Percentiles rank a stretch among this genome's conserved stretches.
These are phyloP conservation scores for Arion vulgaris DNA, from an alignment of 1,140 invertebrate genomes.

Conservation along the genomic window DNA sequence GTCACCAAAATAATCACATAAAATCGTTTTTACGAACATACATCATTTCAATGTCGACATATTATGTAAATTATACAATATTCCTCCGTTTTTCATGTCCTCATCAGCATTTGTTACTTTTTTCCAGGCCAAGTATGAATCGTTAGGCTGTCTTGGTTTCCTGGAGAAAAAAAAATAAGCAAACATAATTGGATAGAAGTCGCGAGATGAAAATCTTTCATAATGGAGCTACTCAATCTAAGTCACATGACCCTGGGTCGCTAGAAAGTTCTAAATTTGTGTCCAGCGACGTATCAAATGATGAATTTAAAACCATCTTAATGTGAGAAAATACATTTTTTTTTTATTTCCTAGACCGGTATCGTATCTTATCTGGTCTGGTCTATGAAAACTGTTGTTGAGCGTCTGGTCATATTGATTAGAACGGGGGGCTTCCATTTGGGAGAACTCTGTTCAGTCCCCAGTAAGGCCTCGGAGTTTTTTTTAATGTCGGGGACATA, in stretches of 20 bases:
- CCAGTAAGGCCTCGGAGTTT: too few relatives aligned
- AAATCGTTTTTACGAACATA: neutral
- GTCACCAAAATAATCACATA: too few relatives aligned
- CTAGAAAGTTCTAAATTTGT: neutral
- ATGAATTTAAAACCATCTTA: neutral
- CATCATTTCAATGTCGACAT: neutral
- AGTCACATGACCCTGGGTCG: neutral
- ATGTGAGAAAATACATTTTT: neutral
- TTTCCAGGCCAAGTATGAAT: neutral
- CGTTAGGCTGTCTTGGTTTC: neutral
- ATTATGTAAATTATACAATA: neutral
- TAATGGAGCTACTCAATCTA: neutral
- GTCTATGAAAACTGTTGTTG: neutral
- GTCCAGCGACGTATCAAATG: neutral
- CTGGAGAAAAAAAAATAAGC: neutral
- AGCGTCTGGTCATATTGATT: neutral
- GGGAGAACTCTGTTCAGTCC: too few relatives aligned
- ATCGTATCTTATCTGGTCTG: neutral
- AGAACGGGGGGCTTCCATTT: too few relatives aligned
- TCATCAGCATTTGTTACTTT: neutral
- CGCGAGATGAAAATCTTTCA: neutral
- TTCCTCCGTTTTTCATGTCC: neutral
- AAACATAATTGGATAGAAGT: neutral
- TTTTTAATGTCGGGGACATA: too few relatives aligned
- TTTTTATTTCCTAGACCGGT: neutral